phyloP scores from a whole-genome alignment of 2,797 vertebrate species.

The Gymnoscopelus microlampas region DNA sequence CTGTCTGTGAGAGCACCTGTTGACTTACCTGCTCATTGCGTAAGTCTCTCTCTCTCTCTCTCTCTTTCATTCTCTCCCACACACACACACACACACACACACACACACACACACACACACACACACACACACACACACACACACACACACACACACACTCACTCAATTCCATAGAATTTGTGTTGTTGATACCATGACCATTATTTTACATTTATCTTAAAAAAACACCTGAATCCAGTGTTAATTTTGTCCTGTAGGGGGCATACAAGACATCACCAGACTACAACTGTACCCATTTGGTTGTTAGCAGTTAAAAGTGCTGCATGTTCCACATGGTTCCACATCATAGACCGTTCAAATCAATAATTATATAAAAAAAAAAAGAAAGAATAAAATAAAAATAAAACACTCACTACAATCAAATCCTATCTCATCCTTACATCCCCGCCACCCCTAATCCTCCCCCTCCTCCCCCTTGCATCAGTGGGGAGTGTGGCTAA shows the following conservation, averaged over 20 bases:
- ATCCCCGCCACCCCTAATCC: slow-evolving; percentile 45
- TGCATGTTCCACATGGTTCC: slow-evolving; percentile 32
- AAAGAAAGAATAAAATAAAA: too few relatives aligned
- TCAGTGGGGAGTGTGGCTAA: slow-evolving; percentile 78
- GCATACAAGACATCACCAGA: background rate
- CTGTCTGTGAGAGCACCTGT: slow-evolving; percentile 40
- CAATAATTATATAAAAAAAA: slow-evolving; percentile 28
- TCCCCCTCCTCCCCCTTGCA: slow-evolving; percentile 50
- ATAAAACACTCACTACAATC: slow-evolving; percentile 55
- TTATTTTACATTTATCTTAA: too few relatives aligned
- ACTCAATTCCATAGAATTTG: background rate
- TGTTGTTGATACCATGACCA: background rate
- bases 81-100: too few relatives aligned
- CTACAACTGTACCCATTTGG: background rate
- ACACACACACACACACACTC: background rate
- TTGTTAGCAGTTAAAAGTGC: slow-evolving; percentile 25
- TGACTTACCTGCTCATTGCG: slow-evolving; percentile 66
- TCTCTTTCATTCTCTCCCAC: too few relatives aligned
- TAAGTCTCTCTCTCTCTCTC: slow-evolving; percentile 18
- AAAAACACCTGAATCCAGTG: slow-evolving; percentile 11
- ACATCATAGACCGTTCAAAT: slow-evolving; percentile 45
- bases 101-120: too few relatives aligned
- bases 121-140: too few relatives aligned
- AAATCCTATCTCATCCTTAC: slow-evolving; percentile 51
- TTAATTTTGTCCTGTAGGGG: slow-evolving; percentile 24